These are phyloP conservation scores for Pachycephala philippinensis DNA, from an alignment of 2,113 vertebrate genomes.

Conservation along the genomic window DNA sequence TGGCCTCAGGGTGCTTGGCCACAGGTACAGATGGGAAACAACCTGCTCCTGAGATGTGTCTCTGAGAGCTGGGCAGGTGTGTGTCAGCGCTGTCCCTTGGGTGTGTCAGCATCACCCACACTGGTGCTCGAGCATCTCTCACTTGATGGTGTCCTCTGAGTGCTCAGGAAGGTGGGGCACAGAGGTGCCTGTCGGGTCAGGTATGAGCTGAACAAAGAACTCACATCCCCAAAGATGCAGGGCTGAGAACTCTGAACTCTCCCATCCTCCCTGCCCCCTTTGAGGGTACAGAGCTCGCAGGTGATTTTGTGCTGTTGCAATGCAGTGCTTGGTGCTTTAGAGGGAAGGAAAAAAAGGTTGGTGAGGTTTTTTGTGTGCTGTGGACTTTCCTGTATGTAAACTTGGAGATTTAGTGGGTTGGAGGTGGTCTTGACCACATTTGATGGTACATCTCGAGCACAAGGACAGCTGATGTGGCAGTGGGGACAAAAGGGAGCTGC, in stretches of 20 bases:
- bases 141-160: accelerated
- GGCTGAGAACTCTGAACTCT: neutral
- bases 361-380: neutral
- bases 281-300: neutral
- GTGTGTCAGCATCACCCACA: neutral
- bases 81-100: accelerated
- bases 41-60: neutral
- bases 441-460: neutral
- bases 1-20: neutral
- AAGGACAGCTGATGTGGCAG: neutral
- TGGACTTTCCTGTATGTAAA: neutral
- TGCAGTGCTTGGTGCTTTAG: neutral
- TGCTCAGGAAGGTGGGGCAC: neutral
- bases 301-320: neutral
- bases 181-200: neutral
- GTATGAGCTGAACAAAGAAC: neutral
- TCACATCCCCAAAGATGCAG: accelerated
- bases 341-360: too few species aligned
- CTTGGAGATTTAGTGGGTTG: neutral
- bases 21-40: accelerated
- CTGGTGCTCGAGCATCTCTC: neutral
- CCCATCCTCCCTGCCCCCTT: neutral
- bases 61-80: neutral
- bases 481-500: neutral
- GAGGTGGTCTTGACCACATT: too few species aligned